phyloP scores from a whole-genome alignment of 2,797 vertebrate species.

The Sebastes kiyomatsui region DNA sequence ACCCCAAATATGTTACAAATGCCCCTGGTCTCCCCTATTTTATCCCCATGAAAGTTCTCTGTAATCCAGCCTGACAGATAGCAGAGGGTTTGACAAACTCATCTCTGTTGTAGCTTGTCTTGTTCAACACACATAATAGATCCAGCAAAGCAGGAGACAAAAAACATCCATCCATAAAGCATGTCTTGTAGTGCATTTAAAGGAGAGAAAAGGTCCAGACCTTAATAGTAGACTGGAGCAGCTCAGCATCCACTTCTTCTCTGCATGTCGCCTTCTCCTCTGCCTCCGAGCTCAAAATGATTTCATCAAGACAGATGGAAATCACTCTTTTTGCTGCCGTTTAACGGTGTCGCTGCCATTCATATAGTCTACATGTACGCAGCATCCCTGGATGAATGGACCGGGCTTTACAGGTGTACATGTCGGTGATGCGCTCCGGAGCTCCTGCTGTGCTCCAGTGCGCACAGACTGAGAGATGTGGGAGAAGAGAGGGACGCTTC shows the following conservation, averaged over 20 bases:
- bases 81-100: not conserved
- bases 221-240: slow-evolving; percentile 40
- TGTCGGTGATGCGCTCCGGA: slow-evolving; percentile 17
- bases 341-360: not conserved
- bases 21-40: no score
- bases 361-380: not conserved
- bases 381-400: slow-evolving; percentile 28
- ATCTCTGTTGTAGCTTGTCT: not conserved
- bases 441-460: slow-evolving; percentile 32
- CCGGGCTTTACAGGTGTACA: slow-evolving; percentile 22
- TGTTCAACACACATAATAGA: not conserved
- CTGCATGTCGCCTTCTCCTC: slow-evolving; percentile 33
- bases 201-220: slow-evolving; percentile 40
- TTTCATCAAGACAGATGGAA: slow-evolving; percentile 18
- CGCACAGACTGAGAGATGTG: slow-evolving; percentile 50
- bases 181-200: not conserved
- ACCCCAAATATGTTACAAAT: no score
- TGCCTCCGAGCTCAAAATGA: slow-evolving; percentile 21
- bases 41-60: slow-evolving; percentile 41
- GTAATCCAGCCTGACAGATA: not conserved
- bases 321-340: slow-evolving; percentile 4
- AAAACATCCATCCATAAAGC: not conserved
- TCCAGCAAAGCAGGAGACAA: not conserved
- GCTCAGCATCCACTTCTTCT: slow-evolving; percentile 45
- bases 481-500: slow-evolving; percentile 55